A percentile compares a stretch with the other conserved stretches of the same genome.
Evolutionary conservation across 2,888 invertebrate genomes (phyloP).

Genomic region (Uropetala carovei): DNA sequence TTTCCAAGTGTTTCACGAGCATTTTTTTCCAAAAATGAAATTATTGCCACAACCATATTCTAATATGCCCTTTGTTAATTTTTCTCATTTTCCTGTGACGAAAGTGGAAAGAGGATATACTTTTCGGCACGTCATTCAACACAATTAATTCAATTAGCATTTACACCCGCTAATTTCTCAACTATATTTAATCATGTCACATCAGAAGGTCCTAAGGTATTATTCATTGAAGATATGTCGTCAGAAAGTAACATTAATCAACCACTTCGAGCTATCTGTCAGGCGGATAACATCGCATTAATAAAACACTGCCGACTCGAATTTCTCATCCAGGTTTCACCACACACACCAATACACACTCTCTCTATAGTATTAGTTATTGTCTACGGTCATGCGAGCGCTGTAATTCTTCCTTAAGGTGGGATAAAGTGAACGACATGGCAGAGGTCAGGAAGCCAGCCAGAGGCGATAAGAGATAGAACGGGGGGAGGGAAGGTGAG

Average conservation of each 20-base stretch:
- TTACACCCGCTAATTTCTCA: too few species aligned
- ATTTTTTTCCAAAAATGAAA: too few species aligned
- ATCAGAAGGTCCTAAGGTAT: neutral
- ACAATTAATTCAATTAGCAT: too few species aligned
- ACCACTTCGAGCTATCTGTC: neutral
- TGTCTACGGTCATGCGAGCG: neutral
- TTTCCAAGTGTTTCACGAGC: too few species aligned
- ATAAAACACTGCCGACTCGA: neutral
- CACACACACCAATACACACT: neutral
- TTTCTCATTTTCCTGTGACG: too few species aligned
- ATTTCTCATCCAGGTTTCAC: neutral
- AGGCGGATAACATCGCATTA: neutral
- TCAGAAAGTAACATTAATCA: neutral
- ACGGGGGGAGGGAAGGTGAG: neutral
- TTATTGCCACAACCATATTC: too few species aligned
- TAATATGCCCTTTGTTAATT: too few species aligned
- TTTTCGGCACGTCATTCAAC: too few species aligned
- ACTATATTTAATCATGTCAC: too few species aligned
- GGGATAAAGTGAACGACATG: neutral
- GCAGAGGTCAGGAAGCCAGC: conserved; percentile 18
- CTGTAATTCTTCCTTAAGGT: neutral
- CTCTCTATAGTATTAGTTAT: neutral
- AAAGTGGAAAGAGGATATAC: too few species aligned
- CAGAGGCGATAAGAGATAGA: neutral
- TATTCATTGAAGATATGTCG: neutral